Evolutionary conservation across 1,140 invertebrate species (phyloP).

Genomic region (Lordiphosa stackelbergi): DNA sequence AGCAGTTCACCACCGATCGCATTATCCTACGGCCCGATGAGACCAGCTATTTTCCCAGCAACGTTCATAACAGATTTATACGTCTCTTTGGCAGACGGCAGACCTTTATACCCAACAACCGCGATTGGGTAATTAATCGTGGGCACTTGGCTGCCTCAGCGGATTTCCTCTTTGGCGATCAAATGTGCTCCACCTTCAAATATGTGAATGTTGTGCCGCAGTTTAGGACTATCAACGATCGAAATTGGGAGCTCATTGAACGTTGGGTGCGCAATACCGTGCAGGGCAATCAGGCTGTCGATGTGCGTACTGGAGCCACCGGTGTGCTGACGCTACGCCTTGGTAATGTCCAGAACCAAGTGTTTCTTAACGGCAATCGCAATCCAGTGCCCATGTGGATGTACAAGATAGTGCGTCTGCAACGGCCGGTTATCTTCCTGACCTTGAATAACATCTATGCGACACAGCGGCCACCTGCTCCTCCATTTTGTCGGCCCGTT

Average conservation of each 20-base stretch:
- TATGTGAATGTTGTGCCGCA: slow-evolving; percentile 78
- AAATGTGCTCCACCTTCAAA: slow-evolving; percentile 67
- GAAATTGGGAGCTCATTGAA: slow-evolving; percentile 77
- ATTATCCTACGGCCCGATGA: slow-evolving; percentile 24
- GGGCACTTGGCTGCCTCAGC: slow-evolving; percentile 45
- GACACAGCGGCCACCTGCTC: slow-evolving; percentile 12
- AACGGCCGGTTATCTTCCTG: slow-evolving; percentile 20
- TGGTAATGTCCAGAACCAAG: background rate
- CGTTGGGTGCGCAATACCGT: slow-evolving; percentile 29
- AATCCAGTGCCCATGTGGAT: slow-evolving; percentile 45
- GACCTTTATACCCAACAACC: slow-evolving; percentile 22
- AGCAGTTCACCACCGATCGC: slow-evolving; percentile 24
- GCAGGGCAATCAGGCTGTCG: slow-evolving; percentile 6
- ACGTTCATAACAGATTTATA: slow-evolving; percentile 16
- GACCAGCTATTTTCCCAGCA: slow-evolving; percentile 17
- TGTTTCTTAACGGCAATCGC: slow-evolving; percentile 18
- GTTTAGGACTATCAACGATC: slow-evolving; percentile 77
- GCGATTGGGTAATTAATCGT: slow-evolving; percentile 28
- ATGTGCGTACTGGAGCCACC: slow-evolving; percentile 20
- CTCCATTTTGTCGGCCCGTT: slow-evolving; percentile 14
- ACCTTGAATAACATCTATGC: slow-evolving; percentile 38
- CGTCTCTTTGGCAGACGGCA: slow-evolving; percentile 24
- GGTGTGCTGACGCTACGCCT: slow-evolving; percentile 9
- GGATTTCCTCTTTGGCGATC: slow-evolving; percentile 35
- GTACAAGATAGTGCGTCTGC: slow-evolving; percentile 31